Evolutionary conservation across 2,113 vertebrate species (phyloP), one percentile per base, ranked within the genome.

Genomic region (Microcebus griseorufus): DNA sequence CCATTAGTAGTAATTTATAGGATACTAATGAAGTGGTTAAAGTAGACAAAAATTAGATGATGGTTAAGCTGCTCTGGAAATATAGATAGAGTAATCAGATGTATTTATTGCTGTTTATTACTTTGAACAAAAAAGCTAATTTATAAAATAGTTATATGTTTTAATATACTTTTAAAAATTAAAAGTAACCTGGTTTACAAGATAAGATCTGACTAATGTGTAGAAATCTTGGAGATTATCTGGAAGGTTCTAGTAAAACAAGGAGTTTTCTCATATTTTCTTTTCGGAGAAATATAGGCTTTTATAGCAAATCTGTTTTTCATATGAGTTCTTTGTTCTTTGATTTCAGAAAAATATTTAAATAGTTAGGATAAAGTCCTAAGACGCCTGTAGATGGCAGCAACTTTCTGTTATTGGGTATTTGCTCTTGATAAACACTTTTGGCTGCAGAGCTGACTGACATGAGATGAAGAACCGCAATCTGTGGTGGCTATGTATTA

Each of bases 311-410:
- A 67, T 94, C 18, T 93, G 6, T 76, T 67, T 92, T 62, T 17
- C 29, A 29, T 3, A 65, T 25, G 7, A 6, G 2, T 48, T 93
- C 51, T 95, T 75, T 58, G 80, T 82, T 39, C n/a, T 91, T 62
- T 90, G 55, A 79, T 67, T 91, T 82, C 29, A 88, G 85, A 58
- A 84, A 94, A 75, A 37, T 16, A 0, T 29, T 58, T 45, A 17
- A 65, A 22, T 0, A 0, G 73, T 88, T 84, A 65, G 3, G 60
- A 60, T 76, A 42, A 55, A 53, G 18, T 75, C 92, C 81, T 0
- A 0, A 65, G 75, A 91, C 45, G 48, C 97, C 98, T 76, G 45
- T 97, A 98, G 99, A 97, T 99, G 99, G 98, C 99, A 98, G 98
- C 92, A 98, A 88, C n/a, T 97, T 93, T 88, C 98, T 97, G 90